Evolutionary conservation across 2,797 vertebrate genomes (phyloP).

Genomic region (Lateolabrax maculatus): DNA sequence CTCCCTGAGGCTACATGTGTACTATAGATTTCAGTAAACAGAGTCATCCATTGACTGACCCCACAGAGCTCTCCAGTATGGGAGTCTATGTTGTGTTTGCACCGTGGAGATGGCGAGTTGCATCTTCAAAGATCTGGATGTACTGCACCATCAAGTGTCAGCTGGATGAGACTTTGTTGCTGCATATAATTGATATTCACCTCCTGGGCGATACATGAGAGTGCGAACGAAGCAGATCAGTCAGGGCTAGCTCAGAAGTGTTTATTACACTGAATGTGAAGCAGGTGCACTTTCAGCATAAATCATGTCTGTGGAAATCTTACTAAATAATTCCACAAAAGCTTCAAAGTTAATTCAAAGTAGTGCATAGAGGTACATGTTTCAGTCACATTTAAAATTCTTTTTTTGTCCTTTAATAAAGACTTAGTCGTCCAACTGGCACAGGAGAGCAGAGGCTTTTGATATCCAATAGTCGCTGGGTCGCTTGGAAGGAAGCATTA

Average conservation of each 20-base stretch:
- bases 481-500: constrained; percentile 84
- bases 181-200: constrained; percentile 18
- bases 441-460: constrained; percentile 87
- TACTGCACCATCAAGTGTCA: constrained; percentile 6
- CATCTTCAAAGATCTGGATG: constrained; percentile 31
- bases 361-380: neutral
- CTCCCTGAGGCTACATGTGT: constrained; percentile 36
- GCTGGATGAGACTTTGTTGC: constrained; percentile 10
- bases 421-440: constrained; percentile 85
- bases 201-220: neutral
- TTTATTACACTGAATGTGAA: constrained; percentile 41
- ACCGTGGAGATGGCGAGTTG: neutral
- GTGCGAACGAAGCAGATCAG: constrained; percentile 13
- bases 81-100: constrained; percentile 25
- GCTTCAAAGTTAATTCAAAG: neutral
- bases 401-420: neutral
- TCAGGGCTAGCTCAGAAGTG: neutral
- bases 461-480: constrained; percentile 88
- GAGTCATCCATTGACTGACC: constrained; percentile 40
- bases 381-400: constrained; percentile 29
- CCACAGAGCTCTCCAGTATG: constrained; percentile 11
- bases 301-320: neutral
- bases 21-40: constrained; percentile 45
- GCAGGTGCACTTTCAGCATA: constrained; percentile 7
- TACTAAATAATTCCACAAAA: constrained; percentile 30